Percentiles rank a stretch among this genome's conserved stretches.
These are phyloP conservation scores for Periphyllus acericola DNA, from an alignment of 2,888 invertebrate genomes.

Conservation along the genomic window DNA sequence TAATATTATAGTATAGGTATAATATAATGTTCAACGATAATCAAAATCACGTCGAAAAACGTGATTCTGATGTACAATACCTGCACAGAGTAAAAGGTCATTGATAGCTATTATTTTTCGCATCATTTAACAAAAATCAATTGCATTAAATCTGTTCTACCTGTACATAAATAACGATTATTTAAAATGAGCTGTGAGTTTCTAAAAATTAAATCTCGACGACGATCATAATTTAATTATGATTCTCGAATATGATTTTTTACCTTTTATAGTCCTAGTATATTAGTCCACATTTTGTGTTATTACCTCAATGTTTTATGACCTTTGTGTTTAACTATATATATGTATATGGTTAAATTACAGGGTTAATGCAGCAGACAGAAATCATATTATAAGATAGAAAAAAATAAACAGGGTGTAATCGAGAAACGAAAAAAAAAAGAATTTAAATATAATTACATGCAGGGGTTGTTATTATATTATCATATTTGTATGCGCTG, in stretches of 20 bases:
- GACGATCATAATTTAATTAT: slow-evolving; percentile 2
- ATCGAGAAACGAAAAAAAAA: background rate
- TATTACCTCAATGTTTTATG: slow-evolving; percentile 29
- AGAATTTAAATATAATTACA: background rate
- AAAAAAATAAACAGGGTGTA: slow-evolving; percentile 1
- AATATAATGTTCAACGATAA: background rate
- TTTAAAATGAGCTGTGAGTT: background rate
- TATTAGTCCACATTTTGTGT: slow-evolving; percentile 11
- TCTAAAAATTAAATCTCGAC: slow-evolving; percentile 8
- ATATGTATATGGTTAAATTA: slow-evolving; percentile 9
- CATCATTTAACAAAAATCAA: background rate
- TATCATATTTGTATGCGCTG: background rate
- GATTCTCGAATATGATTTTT: background rate
- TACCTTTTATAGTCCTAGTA: slow-evolving; percentile 18
- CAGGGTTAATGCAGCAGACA: slow-evolving; percentile 34
- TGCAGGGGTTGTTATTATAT: background rate
- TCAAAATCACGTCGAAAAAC: background rate
- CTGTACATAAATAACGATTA: background rate
- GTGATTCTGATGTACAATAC: background rate
- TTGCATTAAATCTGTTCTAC: background rate
- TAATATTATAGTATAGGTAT: too few species aligned
- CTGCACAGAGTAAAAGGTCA: slow-evolving; percentile 54
- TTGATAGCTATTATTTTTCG: slow-evolving; percentile 6
- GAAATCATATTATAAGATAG: background rate
- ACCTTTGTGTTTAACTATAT: slow-evolving; percentile 14